Conservation (phyloP, 1,140 invertebrate species). For the Hesperophylax magnus region DNA sequence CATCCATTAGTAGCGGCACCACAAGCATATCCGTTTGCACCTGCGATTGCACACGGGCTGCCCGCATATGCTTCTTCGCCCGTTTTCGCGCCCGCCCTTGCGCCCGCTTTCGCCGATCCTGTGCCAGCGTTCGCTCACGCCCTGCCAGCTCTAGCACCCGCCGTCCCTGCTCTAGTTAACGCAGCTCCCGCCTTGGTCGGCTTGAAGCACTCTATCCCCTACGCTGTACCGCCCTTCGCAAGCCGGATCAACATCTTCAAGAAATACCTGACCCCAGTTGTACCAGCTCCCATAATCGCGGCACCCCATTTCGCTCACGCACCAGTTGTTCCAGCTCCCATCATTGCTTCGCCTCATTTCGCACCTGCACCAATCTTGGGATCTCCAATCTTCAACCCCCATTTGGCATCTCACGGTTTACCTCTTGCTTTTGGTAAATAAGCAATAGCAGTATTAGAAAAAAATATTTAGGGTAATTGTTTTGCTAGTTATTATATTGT, state of each 20-base stretch:
- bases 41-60: background rate
- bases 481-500: background rate
- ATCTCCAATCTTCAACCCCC: conserved; percentile 5
- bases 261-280: conserved; percentile 43
- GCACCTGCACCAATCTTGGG: background rate
- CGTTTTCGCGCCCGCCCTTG: background rate
- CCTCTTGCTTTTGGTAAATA: conserved; percentile 12
- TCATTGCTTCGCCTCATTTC: background rate
- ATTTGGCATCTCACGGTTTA: background rate
- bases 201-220: conserved; percentile 62
- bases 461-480: background rate
- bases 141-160: background rate
- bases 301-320: conserved; percentile 35
- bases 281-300: conserved; percentile 49
- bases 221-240: conserved; percentile 63
- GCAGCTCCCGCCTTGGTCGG: conserved; percentile 57
- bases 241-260: conserved; percentile 61
- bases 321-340: conserved; percentile 1
- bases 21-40: background rate
- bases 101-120: background rate
- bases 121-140: background rate
- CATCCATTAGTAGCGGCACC: conserved; percentile 11
- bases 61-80: conserved; percentile 57
- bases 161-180: background rate
- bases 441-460: background rate